Base-by-base conservation (phyloP, 2,113 vertebrate species). In the Anthoscopus minutus region DNA sequence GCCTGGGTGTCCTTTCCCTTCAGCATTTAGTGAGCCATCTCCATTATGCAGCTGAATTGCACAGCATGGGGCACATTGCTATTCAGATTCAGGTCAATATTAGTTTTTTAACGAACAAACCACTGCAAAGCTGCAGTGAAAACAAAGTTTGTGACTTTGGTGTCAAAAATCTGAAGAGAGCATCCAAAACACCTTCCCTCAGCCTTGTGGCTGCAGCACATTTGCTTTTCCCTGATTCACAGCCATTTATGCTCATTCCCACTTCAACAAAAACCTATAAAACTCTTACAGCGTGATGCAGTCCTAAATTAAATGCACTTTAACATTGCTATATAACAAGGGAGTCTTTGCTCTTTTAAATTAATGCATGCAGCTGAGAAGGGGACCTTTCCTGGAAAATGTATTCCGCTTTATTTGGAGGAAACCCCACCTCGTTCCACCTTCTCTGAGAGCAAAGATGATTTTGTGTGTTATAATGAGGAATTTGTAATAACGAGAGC, bases 251-350 rank as follows among this genome's bases (percentile, higher is more conserved):
- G 76, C 64, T 92, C 70, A 65, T 92, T 94, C 78, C 67, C 54
- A 37, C 95, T 91, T 91, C 87, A 82, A 24, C 81, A 73, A 53
- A 89, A 93, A 65, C 85, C 93, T 88, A 83, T 94, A 96, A 92
- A 96, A 83, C 92, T 95, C 93, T 83, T 97, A 56, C n/a, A 79
- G 80, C n/a, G 7, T 10, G 15, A 86, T 60, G 76, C 92, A 90
- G 79, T 77, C 90, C 92, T 96, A 96, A 96, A 96, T 96, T 95
- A 97, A 97, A 95, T 95, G 96, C 84, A 79, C 44, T 62, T 58
- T 91, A 84, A 76, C 93, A 85, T 58, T 56, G 57, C 90, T 44
- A 44, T 48, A 87, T 89, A 91, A 80, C 69, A 94, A 96, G 74
- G 76, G 84, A 62, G 42, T 73, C 82, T 92, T 84, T 60, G 69